A percentile compares a stretch with the other conserved stretches of the same genome.
Conservation (phyloP, 2,113 vertebrate genomes). For the Melanostigma gelatinosum region DNA sequence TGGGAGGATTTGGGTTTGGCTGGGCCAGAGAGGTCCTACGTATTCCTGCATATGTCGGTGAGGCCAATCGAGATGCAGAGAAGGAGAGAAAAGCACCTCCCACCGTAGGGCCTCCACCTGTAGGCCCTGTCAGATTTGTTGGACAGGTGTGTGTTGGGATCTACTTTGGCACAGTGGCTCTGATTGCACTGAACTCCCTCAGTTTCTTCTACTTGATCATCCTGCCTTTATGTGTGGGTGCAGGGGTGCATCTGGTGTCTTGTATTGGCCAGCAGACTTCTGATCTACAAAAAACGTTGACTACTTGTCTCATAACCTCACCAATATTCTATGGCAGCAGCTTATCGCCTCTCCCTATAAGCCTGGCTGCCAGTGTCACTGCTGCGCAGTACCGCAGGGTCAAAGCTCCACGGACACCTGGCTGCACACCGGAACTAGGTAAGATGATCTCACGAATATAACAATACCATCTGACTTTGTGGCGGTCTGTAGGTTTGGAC, state of each 20-base stretch:
- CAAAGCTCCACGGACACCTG: constrained; percentile 59
- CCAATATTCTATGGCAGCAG: constrained; percentile 87
- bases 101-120: constrained; percentile 57
- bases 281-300: constrained; percentile 81
- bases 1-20: constrained; percentile 89
- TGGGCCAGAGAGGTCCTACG: constrained; percentile 90
- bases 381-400: constrained; percentile 83
- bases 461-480: background rate
- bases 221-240: constrained; percentile 87
- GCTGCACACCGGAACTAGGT: constrained; percentile 72
- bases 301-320: constrained; percentile 84
- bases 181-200: constrained; percentile 86
- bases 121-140: constrained; percentile 80
- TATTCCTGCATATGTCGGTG: constrained; percentile 87
- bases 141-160: constrained; percentile 88
- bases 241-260: constrained; percentile 90
- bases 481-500: background rate
- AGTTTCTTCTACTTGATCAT: constrained; percentile 86
- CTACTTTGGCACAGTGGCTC: constrained; percentile 88
- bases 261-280: constrained; percentile 87
- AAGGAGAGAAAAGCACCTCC: constrained; percentile 41
- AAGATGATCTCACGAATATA: constrained; percentile 3
- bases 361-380: constrained; percentile 84
- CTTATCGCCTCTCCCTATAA: constrained; percentile 88
- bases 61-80: constrained; percentile 76